Evolutionary conservation across 1,140 invertebrate species (phyloP), one percentile per base, ranked within the genome.

Genomic region (Agrypnia vestita): DNA sequence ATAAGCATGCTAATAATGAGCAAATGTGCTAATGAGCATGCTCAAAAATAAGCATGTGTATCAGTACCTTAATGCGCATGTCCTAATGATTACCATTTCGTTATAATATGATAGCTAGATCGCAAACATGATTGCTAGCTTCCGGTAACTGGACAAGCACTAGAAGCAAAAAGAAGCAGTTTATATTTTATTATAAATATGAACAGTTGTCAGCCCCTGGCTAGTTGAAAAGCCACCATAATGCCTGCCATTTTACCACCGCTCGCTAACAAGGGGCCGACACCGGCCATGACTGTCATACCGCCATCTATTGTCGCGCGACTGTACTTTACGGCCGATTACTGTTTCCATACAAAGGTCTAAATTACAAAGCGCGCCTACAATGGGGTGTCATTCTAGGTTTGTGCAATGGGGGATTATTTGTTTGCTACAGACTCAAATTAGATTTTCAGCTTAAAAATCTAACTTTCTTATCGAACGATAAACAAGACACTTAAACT

Each of bases 351-450:
- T 25, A 43, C 61, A 64, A 64, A 64, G 13, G 61, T 64, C 61
- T 64, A 64, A 64, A 64, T 64, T 64, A 64, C 61, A 64, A 64
- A 64, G 61, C 61, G 61, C 21, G 35, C 35, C 19, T 13, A n/a
- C 13, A 25, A 19, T 10, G 55, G 25, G 25, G 25, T 35, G 25
- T 35, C 25, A 35, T 9, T 3, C 6, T 15, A 19, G 12, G n/a
- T 19, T 25, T 62, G 21, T 62, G 59, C 25, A 62, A 56, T 56
- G 53, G 53, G 53, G 53, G 53, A 17, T 15, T 56, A 56, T 56
- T 56, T 56, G 53, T 56, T 56, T 56, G 15, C 1, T 15, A 15
- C 12, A 15, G 15, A n/a, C 53, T 35, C 1, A 35, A 35, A 35
- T 35, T 35, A 35, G 25, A 3, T 35, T 35, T 35, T 1, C 1